Evolutionary conservation across 2,888 invertebrate genomes (phyloP), one percentile per base, ranked within the genome.

Genomic region (Busseola fusca): DNA sequence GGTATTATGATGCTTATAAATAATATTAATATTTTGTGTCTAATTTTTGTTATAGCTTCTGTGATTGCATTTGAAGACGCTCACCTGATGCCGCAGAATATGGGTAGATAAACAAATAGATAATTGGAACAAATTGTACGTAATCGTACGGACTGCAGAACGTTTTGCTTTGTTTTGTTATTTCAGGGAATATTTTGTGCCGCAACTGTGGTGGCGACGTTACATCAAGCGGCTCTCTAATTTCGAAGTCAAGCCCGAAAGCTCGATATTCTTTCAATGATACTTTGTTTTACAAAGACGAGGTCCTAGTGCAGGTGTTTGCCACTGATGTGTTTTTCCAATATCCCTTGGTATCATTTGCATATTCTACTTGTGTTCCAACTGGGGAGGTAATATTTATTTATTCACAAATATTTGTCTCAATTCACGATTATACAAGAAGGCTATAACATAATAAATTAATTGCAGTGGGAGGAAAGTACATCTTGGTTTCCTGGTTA

Each of bases 401-500:
- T 52, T 27, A 45, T 45, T 40, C 4, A 27, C n/a, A 42, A 42
- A 14, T 40, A 18, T 59, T 48, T 7, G 21, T 34, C 25, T 62
- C 0, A 18, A 27, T n/a, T 48, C 16, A 48, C 54, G 25, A 21
- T n/a, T 27, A 1, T 27, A 42, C 40, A 42, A 48, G 7, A 64
- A 0, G 1, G 5, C n/a, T 64, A 16, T 40, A 54, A 57, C 27
- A 48, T 66, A 69, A 66, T 59, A 54, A 62, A 76, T 76, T 62
- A 21, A 76, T 94, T 93, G 34, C 91, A 96, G 96, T 96, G 96
- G 96, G 93, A 94, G 76, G 88, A 91, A 74, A 92, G 93, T 63
- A 91, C 95, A 76, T 94, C 95, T 74, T 97, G 96, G 96, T 97
- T 96, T 90, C 96, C 96, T 70, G 96, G 96, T 34, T 97, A 96